Base-by-base conservation (phyloP, 2,113 vertebrate genomes). In the Protobothrops flavoviridis region DNA sequence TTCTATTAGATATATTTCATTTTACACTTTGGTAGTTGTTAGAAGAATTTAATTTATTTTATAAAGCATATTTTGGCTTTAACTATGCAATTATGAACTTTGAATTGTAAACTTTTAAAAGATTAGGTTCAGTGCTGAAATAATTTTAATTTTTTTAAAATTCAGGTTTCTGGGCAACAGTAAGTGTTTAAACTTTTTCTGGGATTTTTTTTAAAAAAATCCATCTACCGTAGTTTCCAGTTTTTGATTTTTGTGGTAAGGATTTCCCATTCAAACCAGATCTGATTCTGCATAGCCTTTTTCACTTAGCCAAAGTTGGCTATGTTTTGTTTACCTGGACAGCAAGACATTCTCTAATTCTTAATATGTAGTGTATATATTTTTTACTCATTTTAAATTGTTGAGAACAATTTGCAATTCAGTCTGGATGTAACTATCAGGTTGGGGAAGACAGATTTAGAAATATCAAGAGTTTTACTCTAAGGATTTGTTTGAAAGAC, bases 21-120 rank as follows among this genome's bases (percentile, higher is more conserved):
- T 92, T 91, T 96, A 96, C 94, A 94, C 95, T 94, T 96, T 95
- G 93, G 94, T 39, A 93, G 91, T 94, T 94, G 93, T 96, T 94
- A 94, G 94, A 56, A 94, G 93, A 56, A 0, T 1, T 69, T 21
- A 93, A 93, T 29, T 43, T 33, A 48, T 43, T 95, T 93, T 93
- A 91, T 94, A 94, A 64, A 92, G 93, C 89, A 88, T 92, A 21
- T 13, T 89, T 64, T 92, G 57, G 69, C n/a, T 64, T 52, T 74
- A n/a, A 48, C 57, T 17, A 12, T 48, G 81, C 17, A 48, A 26
- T 45, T 86, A 26, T 33, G 17, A 61, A 12, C 33, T 17, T n/a
- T 52, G 20, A 9, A 61, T 26, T 23, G 43, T 48, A 59, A 87
- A 53, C 56, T 23, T 33, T 55, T 24, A 69, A 88, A 91, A 61